Evolutionary conservation across 1,140 invertebrate species (phyloP), one percentile per base, ranked within the genome.

Genomic region (Bombus affinis): DNA sequence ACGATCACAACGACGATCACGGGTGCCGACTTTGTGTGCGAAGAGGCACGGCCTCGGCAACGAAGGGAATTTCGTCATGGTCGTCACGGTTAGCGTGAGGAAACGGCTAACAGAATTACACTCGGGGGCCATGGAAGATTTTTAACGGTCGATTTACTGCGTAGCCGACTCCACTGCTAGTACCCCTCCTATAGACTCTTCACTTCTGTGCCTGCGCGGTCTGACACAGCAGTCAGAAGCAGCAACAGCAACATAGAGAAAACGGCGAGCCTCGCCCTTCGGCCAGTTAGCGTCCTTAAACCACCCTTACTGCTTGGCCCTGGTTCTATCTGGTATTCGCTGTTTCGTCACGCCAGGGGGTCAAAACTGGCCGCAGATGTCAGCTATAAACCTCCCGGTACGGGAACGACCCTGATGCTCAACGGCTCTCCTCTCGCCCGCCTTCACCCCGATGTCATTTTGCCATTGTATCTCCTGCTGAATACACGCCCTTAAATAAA

Each of bases 401-500:
- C 80, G 80, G 57, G 68, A 77, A 81, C 80, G 75, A 91, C 62
- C 80, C 83, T 74, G 80, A 89, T 83, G 83, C 76, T 70, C 53
- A 42, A 71, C 53, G 62, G 32, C 78, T 57, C 47, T 68, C 74
- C 82, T 57, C 59, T 82, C 71, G 10, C 73, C 65, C 81, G 65
- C 59, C 53, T 59, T 83, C 77, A 15, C 73, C 78, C 57, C 74
- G 57, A 57, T 70, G 88, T 88, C 92, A 74, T 91, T 87, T 88
- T 71, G 85, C 84, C 74, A 93, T 93, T 94, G 93, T 94, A 93
- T 93, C 92, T 89, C 78, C 89, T 87, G 86, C 84, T 91, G 93
- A 93, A 94, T 93, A 93, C 93, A 94, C 92, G 93, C 94, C 94
- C 94, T 94, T 94, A 94, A 95, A 94, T 94, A 94, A 95, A 94